These are phyloP conservation scores for Cabera pusaria DNA, from an alignment of 2,888 invertebrate genomes.

Conservation along the genomic window DNA sequence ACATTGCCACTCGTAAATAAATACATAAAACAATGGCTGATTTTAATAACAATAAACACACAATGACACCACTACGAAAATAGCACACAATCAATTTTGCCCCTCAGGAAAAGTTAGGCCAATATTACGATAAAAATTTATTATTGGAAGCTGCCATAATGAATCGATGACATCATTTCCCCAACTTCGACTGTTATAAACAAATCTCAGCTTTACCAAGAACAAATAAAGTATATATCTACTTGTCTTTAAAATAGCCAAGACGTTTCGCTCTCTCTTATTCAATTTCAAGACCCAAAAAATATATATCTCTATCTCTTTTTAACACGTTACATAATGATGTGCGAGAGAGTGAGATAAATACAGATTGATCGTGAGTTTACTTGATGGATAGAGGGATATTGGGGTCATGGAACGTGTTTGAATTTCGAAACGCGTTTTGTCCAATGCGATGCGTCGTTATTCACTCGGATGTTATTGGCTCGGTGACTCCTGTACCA, in stretches of 20 bases:
- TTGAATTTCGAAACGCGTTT: slow-evolving; percentile 79
- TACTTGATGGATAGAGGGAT: slow-evolving; percentile 47
- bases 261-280: slow-evolving; percentile 51
- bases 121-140: slow-evolving; percentile 24
- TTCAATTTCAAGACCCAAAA: slow-evolving; percentile 49
- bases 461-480: slow-evolving; percentile 65
- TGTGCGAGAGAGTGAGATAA: slow-evolving; percentile 56
- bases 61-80: slow-evolving; percentile 5
- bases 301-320: slow-evolving; percentile 45
- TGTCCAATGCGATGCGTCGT: slow-evolving; percentile 74
- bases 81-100: slow-evolving; percentile 11
- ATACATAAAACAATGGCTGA: slow-evolving; percentile 12
- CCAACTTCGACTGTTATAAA: not conserved
- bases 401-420: slow-evolving; percentile 80
- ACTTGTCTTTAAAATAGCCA: slow-evolving; percentile 27
- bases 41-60: slow-evolving; percentile 2
- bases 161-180: slow-evolving; percentile 18
- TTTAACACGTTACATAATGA: slow-evolving; percentile 41
- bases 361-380: slow-evolving; percentile 42
- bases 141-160: slow-evolving; percentile 19
- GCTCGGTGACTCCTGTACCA: slow-evolving; percentile 62
- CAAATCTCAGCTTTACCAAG: slow-evolving; percentile 12
- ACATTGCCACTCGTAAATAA: slow-evolving; percentile 4
- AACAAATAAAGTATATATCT: slow-evolving; percentile 23
- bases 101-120: slow-evolving; percentile 25